Conservation (phyloP, 2,888 invertebrate genomes). For the Acleris sparsana region DNA sequence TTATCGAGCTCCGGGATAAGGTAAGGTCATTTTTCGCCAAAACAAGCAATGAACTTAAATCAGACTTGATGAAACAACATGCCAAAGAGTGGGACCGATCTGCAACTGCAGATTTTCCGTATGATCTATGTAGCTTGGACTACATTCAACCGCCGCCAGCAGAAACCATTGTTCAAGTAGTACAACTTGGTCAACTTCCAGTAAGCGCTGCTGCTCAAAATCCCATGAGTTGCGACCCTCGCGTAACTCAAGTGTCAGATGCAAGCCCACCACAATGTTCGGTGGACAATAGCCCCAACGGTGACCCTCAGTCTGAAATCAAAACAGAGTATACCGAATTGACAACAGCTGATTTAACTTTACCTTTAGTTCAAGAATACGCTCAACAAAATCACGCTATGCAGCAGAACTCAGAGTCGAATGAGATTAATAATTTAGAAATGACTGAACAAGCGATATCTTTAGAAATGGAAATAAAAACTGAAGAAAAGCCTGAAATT, state of each 20-base stretch:
- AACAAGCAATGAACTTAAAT: slow-evolving; percentile 56
- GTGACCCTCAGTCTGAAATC: slow-evolving; percentile 62
- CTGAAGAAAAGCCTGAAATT: slow-evolving; percentile 59
- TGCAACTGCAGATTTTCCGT: slow-evolving; percentile 43
- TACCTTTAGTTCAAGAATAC: slow-evolving; percentile 68
- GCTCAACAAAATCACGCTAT: slow-evolving; percentile 56
- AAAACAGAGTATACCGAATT: slow-evolving; percentile 78
- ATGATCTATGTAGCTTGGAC: slow-evolving; percentile 83
- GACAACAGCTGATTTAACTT: slow-evolving; percentile 70
- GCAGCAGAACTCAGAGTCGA: slow-evolving; percentile 44
- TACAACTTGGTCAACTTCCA: slow-evolving; percentile 81
- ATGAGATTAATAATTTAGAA: slow-evolving; percentile 49
- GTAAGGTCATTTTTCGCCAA: slow-evolving; percentile 68
- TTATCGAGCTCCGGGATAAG: slow-evolving; percentile 62
- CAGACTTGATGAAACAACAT: slow-evolving; percentile 48
- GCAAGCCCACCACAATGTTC: slow-evolving; percentile 76
- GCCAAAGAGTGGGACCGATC: slow-evolving; percentile 43
- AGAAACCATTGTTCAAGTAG: slow-evolving; percentile 80
- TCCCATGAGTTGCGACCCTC: slow-evolving; percentile 74
- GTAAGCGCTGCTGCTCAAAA: slow-evolving; percentile 77
- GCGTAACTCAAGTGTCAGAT: slow-evolving; percentile 75
- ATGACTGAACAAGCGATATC: slow-evolving; percentile 54
- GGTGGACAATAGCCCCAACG: slow-evolving; percentile 65
- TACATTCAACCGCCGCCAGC: slow-evolving; percentile 82
- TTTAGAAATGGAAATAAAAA: slow-evolving; percentile 60